These are phyloP conservation scores for Cyclargus thomasi DNA, from an alignment of 1,140 invertebrate species.

Conservation along the genomic window DNA sequence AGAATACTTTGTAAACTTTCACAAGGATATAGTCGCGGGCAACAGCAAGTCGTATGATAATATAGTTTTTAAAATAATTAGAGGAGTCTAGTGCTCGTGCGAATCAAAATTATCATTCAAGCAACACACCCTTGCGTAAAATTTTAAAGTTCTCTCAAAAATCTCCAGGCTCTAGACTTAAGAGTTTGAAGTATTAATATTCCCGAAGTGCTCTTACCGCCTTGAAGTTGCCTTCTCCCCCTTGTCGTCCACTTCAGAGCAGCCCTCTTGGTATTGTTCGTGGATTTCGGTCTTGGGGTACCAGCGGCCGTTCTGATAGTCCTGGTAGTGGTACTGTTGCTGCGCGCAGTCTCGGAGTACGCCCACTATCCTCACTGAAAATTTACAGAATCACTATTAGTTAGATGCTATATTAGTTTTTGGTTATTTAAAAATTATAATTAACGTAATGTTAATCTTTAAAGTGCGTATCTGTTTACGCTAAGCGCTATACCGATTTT, in stretches of 20 bases:
- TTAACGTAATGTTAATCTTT: too few relatives aligned
- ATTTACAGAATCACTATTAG: constrained; percentile 12
- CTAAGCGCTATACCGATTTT: too few relatives aligned
- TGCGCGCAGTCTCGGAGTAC: constrained; percentile 82
- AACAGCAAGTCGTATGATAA: too few relatives aligned
- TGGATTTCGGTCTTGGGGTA: constrained; percentile 76
- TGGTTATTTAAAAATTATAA: neutral
- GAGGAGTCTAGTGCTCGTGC: too few relatives aligned
- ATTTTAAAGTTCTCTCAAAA: too few relatives aligned
- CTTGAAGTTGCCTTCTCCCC: constrained; percentile 72
- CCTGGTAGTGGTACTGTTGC: constrained; percentile 80
- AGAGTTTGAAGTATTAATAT: neutral
- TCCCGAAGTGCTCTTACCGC: constrained; percentile 40
- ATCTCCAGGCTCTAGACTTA: neutral
- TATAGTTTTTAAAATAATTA: too few relatives aligned
- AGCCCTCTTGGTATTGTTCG: constrained; percentile 81
- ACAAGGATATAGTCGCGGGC: too few relatives aligned
- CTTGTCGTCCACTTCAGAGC: constrained; percentile 77
- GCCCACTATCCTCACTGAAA: constrained; percentile 78
- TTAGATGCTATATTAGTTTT: neutral
- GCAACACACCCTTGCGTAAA: too few relatives aligned
- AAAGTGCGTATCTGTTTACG: too few relatives aligned
- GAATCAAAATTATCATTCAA: neutral
- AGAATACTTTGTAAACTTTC: too few relatives aligned
- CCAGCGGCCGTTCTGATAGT: constrained; percentile 78